Evolutionary conservation across 2,888 invertebrate species (phyloP).

Genomic region (Scrobipalpa costella): DNA sequence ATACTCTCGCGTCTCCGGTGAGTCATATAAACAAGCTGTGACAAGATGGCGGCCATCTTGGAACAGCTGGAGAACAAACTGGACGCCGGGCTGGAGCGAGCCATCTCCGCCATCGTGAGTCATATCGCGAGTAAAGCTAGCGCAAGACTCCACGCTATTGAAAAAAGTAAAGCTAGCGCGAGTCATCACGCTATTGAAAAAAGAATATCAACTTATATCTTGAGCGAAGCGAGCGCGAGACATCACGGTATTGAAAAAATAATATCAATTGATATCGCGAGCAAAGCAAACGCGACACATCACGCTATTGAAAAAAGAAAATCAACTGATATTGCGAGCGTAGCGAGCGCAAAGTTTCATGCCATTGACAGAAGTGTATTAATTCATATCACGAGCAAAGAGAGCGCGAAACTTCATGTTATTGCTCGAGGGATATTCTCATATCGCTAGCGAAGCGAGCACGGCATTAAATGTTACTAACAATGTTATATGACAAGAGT

Average conservation of each 20-base stretch:
- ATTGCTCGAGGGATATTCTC: too few species aligned
- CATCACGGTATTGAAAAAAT: constrained; percentile 92
- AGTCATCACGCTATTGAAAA: constrained; percentile 91
- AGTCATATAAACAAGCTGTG: constrained; percentile 40
- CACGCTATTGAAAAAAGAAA: too few species aligned
- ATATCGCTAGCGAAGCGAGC: too few species aligned
- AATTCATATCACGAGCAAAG: too few species aligned
- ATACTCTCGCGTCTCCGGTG: constrained; percentile 92
- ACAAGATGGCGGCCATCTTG: constrained; percentile 83
- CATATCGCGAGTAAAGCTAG: constrained; percentile 84
- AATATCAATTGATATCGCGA: constrained; percentile 86
- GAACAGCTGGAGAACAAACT: constrained; percentile 96
- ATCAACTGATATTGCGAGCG: neutral
- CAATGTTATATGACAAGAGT: too few species aligned
- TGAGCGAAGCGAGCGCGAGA: constrained; percentile 98
- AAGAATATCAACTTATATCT: too few species aligned
- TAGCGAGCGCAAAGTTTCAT: neutral
- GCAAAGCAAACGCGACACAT: too few species aligned
- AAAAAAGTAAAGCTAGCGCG: constrained; percentile 92
- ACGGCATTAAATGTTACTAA: too few species aligned
- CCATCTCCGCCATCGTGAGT: constrained; percentile 90
- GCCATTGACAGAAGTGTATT: too few species aligned
- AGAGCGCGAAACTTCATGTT: too few species aligned
- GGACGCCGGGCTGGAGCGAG: constrained; percentile 92
- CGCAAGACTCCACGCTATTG: constrained; percentile 92